Conservation (phyloP, 2,888 invertebrate species). For the Nezara viridula region DNA sequence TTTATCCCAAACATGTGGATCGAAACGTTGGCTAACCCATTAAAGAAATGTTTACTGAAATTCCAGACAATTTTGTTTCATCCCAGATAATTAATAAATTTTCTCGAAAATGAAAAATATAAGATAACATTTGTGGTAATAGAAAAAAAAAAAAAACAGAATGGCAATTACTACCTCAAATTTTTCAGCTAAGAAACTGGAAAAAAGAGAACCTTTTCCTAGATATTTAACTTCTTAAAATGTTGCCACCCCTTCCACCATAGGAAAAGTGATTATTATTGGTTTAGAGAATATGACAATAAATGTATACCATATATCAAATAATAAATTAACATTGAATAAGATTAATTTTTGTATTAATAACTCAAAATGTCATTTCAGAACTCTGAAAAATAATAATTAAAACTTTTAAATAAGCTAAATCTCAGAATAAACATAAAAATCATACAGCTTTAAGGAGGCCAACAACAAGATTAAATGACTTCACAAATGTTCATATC, state of each 20-base stretch:
- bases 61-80: no score
- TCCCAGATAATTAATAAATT: no score
- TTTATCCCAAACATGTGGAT: no score
- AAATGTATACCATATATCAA: neutral
- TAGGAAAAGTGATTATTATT: no score
- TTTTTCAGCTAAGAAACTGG: no score
- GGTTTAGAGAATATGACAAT: neutral
- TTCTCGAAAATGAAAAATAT: neutral
- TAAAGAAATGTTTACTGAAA: no score
- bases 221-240: no score
- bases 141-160: neutral
- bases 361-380: neutral
- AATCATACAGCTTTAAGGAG: neutral
- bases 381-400: neutral
- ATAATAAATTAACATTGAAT: neutral
- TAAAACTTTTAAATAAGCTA: neutral
- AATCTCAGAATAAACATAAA: neutral
- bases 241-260: no score
- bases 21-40: no score
- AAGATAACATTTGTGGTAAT: neutral
- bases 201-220: no score
- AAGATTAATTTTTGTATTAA: neutral
- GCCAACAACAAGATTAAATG: neutral
- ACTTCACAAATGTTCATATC: neutral
- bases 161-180: no score